These are phyloP conservation scores for Epinotia demarniana DNA, from an alignment of 2,888 invertebrate species.

Conservation along the genomic window DNA sequence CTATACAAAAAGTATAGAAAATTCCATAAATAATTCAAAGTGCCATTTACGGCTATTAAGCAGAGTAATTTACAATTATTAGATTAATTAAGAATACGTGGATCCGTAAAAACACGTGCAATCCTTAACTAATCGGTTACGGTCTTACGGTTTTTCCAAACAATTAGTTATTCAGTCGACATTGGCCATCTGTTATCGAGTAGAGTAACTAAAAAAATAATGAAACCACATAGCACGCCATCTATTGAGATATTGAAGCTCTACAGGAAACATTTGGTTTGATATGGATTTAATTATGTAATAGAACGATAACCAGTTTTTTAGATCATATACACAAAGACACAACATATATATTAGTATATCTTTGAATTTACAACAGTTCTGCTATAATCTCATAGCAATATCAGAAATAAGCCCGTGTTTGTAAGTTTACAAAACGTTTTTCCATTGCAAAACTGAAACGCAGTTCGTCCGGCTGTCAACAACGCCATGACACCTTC, in stretches of 20 bases:
- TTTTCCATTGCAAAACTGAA: conserved; percentile 20
- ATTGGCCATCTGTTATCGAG: conserved; percentile 9
- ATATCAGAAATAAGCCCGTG: not conserved
- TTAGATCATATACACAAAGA: too few species aligned
- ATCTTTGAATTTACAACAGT: too few species aligned
- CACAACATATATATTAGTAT: too few species aligned
- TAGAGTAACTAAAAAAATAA: conserved; percentile 18
- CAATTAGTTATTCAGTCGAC: not conserved
- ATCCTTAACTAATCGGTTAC: not conserved
- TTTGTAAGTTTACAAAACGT: not conserved
- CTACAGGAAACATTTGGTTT: not conserved
- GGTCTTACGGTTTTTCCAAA: conserved; percentile 4
- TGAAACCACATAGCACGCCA: not conserved
- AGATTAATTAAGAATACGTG: not conserved
- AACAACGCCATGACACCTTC: conserved; percentile 29
- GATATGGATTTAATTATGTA: too few species aligned
- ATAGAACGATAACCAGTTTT: too few species aligned
- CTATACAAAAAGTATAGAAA: too few species aligned
- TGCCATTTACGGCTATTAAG: too few species aligned
- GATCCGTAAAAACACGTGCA: not conserved
- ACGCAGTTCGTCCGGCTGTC: conserved; percentile 15
- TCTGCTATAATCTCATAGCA: too few species aligned
- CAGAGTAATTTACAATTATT: too few species aligned
- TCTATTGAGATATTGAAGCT: not conserved
- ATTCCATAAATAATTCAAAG: too few species aligned